Base-by-base conservation (phyloP, 1,140 invertebrate species). In the Lysiphlebus fabarum region DNA sequence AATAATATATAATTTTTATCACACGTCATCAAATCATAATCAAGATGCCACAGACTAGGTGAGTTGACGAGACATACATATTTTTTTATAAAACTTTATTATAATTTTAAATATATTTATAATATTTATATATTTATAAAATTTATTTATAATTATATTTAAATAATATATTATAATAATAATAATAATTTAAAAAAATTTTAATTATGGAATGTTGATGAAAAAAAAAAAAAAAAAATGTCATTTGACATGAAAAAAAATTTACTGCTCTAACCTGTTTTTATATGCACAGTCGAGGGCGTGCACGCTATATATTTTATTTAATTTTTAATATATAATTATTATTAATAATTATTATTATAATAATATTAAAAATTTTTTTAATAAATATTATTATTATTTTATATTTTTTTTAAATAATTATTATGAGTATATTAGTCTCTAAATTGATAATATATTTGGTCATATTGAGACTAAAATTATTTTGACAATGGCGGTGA, bases 11-110 rank as follows among this genome's bases (percentile, higher is more conserved):
- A 33, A 26, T n/a, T 4, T 26, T 26, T 40, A 64, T 66, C 66
- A 73, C 72, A 70, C 67, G 69, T 73, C 68, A 68, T 62, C 69
- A 68, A 66, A 60, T n/a, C 47, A 56, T 53, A 62, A 55, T 45
- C 71, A 73, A 70, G 65, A 79, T 78, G 77, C 77, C 76, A 64
- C 71, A 75, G 61, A 73, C 71, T 17, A 77, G 76, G 77, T 79
- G 62, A 75, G 75, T 64, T 36, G 47, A 17, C 33, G 1, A 26
- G 17, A 38, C 56, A 41, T 37, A 53, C 37, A 53, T 67, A 65
- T 54, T 57, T 53, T 67, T 71, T 64, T 17, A 12, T 34, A 10
- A 38, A 14, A 55, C 26, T 44, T 43, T n/a, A 43, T 17, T 26
- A 45, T 55, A 54, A 65, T 65, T 64, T 59, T 17, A n/a, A 41